These are phyloP conservation scores for Tetanocera ferruginea DNA, from an alignment of 2,888 invertebrate species.

Conservation along the genomic window DNA sequence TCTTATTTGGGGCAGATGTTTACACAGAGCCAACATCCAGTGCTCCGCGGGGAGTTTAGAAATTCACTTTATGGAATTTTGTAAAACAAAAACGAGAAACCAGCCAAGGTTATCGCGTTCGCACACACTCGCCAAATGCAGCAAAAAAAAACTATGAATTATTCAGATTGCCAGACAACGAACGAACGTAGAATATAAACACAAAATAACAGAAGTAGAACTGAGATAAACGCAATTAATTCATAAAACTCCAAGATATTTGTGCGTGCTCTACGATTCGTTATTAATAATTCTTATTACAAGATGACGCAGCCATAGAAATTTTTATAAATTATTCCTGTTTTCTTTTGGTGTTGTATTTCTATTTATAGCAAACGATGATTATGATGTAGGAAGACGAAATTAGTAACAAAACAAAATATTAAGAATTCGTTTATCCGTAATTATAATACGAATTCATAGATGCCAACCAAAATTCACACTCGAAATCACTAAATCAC, in stretches of 20 bases:
- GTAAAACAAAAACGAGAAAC: slow-evolving; percentile 19
- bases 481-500: too few species aligned
- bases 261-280: slow-evolving; percentile 12
- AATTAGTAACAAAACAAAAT: slow-evolving; percentile 29
- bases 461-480: too few species aligned
- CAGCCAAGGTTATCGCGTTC: slow-evolving; percentile 49
- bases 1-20: slow-evolving; percentile 34
- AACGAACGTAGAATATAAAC: slow-evolving; percentile 11
- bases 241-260: slow-evolving; percentile 39
- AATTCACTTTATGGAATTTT: slow-evolving; percentile 9
- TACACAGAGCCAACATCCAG: slow-evolving; percentile 29
- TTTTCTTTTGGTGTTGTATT: slow-evolving; percentile 43
- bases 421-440: neutral
- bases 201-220: slow-evolving; percentile 10
- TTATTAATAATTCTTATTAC: slow-evolving; percentile 48
- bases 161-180: slow-evolving; percentile 22
- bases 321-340: slow-evolving; percentile 39
- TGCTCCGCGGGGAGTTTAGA: slow-evolving; percentile 15
- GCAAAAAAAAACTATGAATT: slow-evolving; percentile 36
- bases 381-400: neutral
- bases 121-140: slow-evolving; percentile 33
- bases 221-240: slow-evolving; percentile 40
- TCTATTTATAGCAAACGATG: slow-evolving; percentile 47
- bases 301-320: slow-evolving; percentile 48
- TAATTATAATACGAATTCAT: neutral